Evolutionary conservation across 2,113 vertebrate genomes (phyloP).

Genomic region (Oncorhynchus masou): DNA sequence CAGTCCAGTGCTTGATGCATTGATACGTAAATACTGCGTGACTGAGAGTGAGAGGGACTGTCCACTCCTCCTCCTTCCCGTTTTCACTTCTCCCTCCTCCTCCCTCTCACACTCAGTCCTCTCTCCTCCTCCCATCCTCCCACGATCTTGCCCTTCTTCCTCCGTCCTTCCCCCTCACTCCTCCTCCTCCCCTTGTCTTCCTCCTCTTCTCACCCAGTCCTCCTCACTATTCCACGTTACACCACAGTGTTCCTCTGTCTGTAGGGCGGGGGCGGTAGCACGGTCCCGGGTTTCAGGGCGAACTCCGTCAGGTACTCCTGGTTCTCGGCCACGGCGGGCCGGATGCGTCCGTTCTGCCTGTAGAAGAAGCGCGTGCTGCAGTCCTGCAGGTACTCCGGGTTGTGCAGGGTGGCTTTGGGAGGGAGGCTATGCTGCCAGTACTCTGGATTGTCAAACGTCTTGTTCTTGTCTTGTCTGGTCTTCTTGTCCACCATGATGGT

Average conservation of each 20-base stretch:
- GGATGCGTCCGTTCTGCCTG: constrained; percentile 95
- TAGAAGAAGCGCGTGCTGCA: constrained; percentile 99
- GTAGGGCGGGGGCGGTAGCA: constrained; percentile 95
- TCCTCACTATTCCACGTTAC: constrained; percentile 70
- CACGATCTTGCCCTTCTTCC: constrained; percentile 44
- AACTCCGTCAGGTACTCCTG: constrained; percentile 97
- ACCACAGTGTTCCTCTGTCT: constrained; percentile 98
- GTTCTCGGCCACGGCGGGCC: constrained; percentile 94
- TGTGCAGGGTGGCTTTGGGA: constrained; percentile 88
- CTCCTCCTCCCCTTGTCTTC: constrained; percentile 77
- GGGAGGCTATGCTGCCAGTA: constrained; percentile 99
- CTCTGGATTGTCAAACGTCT: constrained; percentile 98
- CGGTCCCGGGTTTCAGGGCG: constrained; percentile 92
- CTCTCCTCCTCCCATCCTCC: background rate
- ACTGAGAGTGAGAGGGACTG: constrained; percentile 35
- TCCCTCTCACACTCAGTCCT: constrained; percentile 60
- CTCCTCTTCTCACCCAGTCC: constrained; percentile 32
- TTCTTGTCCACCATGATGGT: constrained; percentile 83
- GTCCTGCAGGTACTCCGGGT: constrained; percentile 97
- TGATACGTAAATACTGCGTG: constrained; percentile 33
- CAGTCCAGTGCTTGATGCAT: constrained; percentile 37
- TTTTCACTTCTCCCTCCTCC: constrained; percentile 56
- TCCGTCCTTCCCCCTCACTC: constrained; percentile 64
- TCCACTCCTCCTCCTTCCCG: constrained; percentile 1
- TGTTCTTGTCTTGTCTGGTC: constrained; percentile 73